A percentile compares a stretch with the other conserved stretches of the same genome.
These are phyloP conservation scores for Rhagonycha lutea DNA, from an alignment of 2,888 invertebrate species.

Conservation along the genomic window DNA sequence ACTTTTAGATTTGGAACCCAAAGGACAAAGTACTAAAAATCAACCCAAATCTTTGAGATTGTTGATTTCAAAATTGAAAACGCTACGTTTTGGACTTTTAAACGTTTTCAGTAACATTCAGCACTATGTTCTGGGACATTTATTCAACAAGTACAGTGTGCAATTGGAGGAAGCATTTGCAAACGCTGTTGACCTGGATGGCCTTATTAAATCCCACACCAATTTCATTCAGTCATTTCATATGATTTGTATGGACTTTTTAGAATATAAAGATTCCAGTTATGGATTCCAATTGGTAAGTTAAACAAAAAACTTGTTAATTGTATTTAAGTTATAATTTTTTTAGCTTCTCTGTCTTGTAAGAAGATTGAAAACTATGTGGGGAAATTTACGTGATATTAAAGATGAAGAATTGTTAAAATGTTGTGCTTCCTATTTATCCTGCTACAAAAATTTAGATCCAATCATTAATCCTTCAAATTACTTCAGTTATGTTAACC, in stretches of 20 bases:
- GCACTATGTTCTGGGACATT: slow-evolving; percentile 50
- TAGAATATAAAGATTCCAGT: slow-evolving; percentile 36
- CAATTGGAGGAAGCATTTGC: slow-evolving; percentile 48
- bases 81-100: slow-evolving; percentile 45
- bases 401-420: slow-evolving; percentile 38
- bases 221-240: slow-evolving; percentile 46
- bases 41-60: slow-evolving; percentile 14
- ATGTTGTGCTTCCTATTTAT: slow-evolving; percentile 39
- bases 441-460: slow-evolving; percentile 39
- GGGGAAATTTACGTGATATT: slow-evolving; percentile 41
- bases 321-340: slow-evolving; percentile 9
- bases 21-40: slow-evolving; percentile 16
- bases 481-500: slow-evolving; percentile 3
- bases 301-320: slow-evolving; percentile 4
- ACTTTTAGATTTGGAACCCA: slow-evolving; percentile 42
- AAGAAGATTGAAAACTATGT: slow-evolving; percentile 43
- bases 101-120: slow-evolving; percentile 48
- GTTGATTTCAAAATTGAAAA: slow-evolving; percentile 36
- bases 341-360: slow-evolving; percentile 45
- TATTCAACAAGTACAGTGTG: slow-evolving; percentile 40
- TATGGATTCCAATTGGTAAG: slow-evolving; percentile 45
- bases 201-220: slow-evolving; percentile 44
- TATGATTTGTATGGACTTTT: slow-evolving; percentile 34
- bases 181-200: slow-evolving; percentile 47
- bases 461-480: slow-evolving; percentile 42